Evolutionary conservation across 2,113 vertebrate species (phyloP).

Genomic region (Leptocoma aspasia): DNA sequence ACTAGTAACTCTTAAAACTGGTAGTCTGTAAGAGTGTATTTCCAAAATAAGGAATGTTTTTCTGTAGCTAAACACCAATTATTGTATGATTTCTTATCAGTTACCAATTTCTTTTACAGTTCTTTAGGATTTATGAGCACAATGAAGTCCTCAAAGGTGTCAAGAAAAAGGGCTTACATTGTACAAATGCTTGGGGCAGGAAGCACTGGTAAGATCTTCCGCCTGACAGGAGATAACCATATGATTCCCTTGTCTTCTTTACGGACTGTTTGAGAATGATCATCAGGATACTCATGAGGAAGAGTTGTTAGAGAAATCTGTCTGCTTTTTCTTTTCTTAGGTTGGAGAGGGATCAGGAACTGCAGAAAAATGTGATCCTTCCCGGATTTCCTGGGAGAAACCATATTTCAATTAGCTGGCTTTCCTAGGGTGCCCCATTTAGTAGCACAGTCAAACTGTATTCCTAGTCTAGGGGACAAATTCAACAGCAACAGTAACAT

Average conservation of each 20-base stretch:
- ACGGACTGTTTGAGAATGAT: not conserved
- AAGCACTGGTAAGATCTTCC: not conserved
- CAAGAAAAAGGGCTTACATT: not conserved
- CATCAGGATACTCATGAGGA: not conserved
- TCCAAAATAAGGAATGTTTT: not conserved
- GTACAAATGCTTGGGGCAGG: not conserved
- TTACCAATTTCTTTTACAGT: not conserved
- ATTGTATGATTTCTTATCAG: not conserved
- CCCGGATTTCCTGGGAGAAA: not conserved
- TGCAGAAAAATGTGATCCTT: not conserved
- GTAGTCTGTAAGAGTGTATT: not conserved
- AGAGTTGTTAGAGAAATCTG: not conserved
- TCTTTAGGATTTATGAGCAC: not conserved
- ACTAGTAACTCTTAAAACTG: not conserved
- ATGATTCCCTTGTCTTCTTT: not conserved
- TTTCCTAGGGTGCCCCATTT: not conserved
- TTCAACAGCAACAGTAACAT: not conserved
- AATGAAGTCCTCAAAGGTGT: not conserved
- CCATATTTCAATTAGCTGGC: not conserved
- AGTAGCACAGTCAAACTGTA: not conserved
- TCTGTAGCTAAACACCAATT: not conserved
- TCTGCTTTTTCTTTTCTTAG: not conserved
- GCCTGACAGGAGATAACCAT: not conserved
- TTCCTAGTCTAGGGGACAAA: not conserved
- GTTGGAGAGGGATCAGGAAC: not conserved